Conservation (phyloP, 2,797 vertebrate genomes). For the Alcedo atthis region DNA sequence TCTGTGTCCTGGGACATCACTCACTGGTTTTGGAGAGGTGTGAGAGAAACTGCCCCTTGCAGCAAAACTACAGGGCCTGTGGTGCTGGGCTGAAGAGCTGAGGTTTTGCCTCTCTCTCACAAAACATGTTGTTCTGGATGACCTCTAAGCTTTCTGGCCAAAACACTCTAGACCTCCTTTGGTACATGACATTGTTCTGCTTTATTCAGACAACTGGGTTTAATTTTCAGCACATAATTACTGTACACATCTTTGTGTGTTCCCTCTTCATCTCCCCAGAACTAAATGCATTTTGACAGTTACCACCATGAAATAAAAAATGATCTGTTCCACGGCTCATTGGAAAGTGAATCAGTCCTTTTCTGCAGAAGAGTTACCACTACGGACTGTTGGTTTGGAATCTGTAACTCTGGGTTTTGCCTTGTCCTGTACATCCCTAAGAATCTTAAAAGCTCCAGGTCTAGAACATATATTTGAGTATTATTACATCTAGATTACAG, state of each 20-base stretch:
- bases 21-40: too few species aligned
- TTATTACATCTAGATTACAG: too few species aligned
- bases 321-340: neutral
- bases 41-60: too few species aligned
- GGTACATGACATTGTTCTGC: conserved; percentile 43
- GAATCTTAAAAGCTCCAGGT: neutral
- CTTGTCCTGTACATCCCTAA: neutral
- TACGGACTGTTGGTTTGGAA: neutral
- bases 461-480: too few species aligned
- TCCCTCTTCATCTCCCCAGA: conserved; percentile 13
- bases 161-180: conserved; percentile 50
- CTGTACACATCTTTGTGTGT: conserved; percentile 30
- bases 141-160: conserved; percentile 30
- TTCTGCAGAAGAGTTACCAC: neutral
- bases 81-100: too few species aligned
- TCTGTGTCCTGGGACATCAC: too few species aligned
- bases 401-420: neutral
- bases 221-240: conserved; percentile 64
- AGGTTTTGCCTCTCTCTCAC: neutral
- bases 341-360: neutral
- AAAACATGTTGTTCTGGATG: conserved; percentile 26
- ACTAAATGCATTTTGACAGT: conserved; percentile 48
- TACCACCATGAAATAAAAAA: conserved; percentile 48
- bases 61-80: too few species aligned
- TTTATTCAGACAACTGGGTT: conserved; percentile 45